A percentile compares a stretch with the other conserved stretches of the same genome.
phyloP scores from a whole-genome alignment of 2,113 vertebrate genomes.

The Manacus vitellinus region DNA sequence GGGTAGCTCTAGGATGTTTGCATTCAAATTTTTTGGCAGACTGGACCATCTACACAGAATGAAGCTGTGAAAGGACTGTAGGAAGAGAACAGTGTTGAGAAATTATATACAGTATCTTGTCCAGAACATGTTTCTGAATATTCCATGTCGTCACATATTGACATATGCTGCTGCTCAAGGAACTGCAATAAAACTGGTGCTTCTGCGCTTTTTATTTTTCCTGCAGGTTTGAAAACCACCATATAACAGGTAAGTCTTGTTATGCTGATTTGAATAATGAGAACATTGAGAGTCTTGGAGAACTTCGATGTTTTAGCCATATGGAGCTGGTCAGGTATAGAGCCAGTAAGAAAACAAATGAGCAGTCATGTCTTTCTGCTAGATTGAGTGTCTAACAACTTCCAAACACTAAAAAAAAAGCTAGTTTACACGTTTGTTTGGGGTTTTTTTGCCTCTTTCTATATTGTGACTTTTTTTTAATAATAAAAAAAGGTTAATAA shows the following conservation, averaged over 20 bases:
- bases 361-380: background rate
- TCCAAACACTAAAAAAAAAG: background rate
- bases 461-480: background rate
- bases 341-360: background rate
- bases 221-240: background rate
- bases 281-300: background rate
- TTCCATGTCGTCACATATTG: fast-evolving
- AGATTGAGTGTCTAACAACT: background rate
- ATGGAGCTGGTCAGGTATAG: background rate
- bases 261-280: background rate
- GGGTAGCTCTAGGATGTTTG: background rate
- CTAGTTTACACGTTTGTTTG: fast-evolving
- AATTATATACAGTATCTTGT: background rate
- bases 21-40: background rate
- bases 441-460: background rate
- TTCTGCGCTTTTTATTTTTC: background rate
- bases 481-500: background rate
- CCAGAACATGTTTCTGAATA: background rate
- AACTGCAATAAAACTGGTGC: background rate
- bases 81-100: background rate
- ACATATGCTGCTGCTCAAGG: background rate
- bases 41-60: background rate
- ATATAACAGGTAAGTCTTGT: background rate
- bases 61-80: background rate
- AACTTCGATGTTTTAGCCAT: background rate